Base-by-base conservation (phyloP, 2,888 invertebrate genomes). In the Amaurobius ferox region DNA sequence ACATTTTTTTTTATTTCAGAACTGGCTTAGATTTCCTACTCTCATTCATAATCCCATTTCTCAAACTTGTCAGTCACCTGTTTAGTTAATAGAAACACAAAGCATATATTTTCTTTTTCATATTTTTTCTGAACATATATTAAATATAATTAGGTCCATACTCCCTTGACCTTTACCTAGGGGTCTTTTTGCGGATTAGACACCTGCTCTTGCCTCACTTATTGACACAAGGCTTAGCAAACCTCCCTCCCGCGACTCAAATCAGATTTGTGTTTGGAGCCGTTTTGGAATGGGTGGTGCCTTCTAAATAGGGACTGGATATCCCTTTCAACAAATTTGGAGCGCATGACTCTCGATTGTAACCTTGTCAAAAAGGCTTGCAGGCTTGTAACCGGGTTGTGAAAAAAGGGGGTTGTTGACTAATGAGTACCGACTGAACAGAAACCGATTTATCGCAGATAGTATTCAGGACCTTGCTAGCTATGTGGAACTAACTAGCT, bases 141-240 rank as follows among this genome's bases (percentile, higher is more conserved):
- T 48, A n/a, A 48, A 7, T 35, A 9, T 35, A 35, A 35, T 35
- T 35, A 35, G 9, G 35, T 9, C 9, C 35, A 35, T 35, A 9
- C 5, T 7, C 35, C 6, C 35, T 35, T 35, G 35, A 35, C 35
- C 35, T 35, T 35, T 35, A 7, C 9, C 35, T 35, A 5, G 6
- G 35, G 35, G 9, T 35, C 19, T 28, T 7, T 66, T 29, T 13
- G 40, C 19, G 40, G 68, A 68, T 68, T 68, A 68, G 40, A 68
- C 68, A 68, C 68, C 68, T 68, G 68, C 68, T 39, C 40, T 68
- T 35, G 16, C 40, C 16, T 40, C 40, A 32, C 19, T 32, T 68
- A 68, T 68, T 68, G 39, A 68, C 68, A 40, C 28, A 35, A 28
- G 40, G 68, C 39, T 68, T 68, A 68, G 68, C 40, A 35, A 40